A percentile compares a stretch with the other conserved stretches of the same genome.
These are phyloP conservation scores for Babyrousa celebensis DNA, from an alignment of 2,797 vertebrate species.

Conservation along the genomic window DNA sequence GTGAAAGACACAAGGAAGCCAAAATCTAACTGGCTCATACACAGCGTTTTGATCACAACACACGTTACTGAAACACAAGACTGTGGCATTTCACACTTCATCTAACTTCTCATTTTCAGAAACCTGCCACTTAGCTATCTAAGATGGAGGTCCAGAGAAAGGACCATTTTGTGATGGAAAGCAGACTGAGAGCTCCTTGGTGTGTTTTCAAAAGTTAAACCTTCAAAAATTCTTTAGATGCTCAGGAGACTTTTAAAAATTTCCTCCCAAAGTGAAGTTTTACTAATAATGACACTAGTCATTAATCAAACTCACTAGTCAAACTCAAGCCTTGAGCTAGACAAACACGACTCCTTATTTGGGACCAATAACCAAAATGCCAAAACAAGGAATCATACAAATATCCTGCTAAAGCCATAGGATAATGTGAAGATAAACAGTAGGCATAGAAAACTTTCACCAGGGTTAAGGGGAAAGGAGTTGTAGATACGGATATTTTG, in stretches of 20 bases:
- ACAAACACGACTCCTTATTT: not conserved
- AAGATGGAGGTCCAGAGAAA: not conserved
- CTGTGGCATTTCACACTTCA: constrained; percentile 49
- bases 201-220: constrained; percentile 22
- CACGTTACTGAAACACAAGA: not conserved
- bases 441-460: not conserved
- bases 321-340: constrained; percentile 22
- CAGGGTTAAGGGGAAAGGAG: not conserved
- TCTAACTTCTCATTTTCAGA: constrained; percentile 68
- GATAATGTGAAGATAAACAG: not conserved
- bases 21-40: not conserved
- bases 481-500: not conserved
- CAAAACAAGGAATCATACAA: not conserved
- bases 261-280: not conserved
- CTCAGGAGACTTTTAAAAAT: not conserved
- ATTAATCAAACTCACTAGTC: not conserved
- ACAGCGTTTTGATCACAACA: constrained; percentile 74
- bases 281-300: constrained; percentile 27
- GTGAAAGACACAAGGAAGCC: constrained; percentile 31
- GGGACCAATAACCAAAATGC: not conserved
- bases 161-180: not conserved
- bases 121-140: not conserved
- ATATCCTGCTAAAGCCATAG: not conserved
- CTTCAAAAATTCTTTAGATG: not conserved
- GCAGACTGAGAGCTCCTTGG: not conserved